phyloP scores from a whole-genome alignment of 2,888 invertebrate genomes.

The Hypomecis punctinalis region DNA sequence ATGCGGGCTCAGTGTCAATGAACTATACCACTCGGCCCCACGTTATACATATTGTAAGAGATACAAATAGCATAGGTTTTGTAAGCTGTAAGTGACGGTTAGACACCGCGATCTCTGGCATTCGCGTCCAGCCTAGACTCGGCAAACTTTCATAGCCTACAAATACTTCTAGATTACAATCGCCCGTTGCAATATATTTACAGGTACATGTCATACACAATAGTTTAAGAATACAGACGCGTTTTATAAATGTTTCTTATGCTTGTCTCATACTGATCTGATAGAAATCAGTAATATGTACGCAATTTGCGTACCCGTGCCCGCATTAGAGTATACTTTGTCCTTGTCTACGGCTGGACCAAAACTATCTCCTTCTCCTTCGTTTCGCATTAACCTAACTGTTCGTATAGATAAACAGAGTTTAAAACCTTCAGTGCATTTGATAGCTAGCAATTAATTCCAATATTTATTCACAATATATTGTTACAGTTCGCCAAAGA shows the following conservation, averaged over 20 bases:
- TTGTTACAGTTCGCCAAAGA: slow-evolving; percentile 81
- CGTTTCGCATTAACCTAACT: slow-evolving; percentile 31
- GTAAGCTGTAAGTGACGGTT: slow-evolving; percentile 43
- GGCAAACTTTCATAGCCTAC: slow-evolving; percentile 30
- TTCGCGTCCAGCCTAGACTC: slow-evolving; percentile 34
- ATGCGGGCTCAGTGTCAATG: slow-evolving; percentile 43
- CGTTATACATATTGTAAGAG: slow-evolving; percentile 39
- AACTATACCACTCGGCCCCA: slow-evolving; percentile 46
- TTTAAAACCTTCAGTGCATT: slow-evolving; percentile 45
- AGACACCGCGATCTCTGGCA: slow-evolving; percentile 29
- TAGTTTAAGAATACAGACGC: slow-evolving; percentile 21
- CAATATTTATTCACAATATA: slow-evolving; percentile 66
- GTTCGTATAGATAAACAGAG: slow-evolving; percentile 42
- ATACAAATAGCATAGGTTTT: slow-evolving; percentile 46
- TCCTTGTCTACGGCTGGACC: slow-evolving; percentile 37
- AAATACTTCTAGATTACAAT: slow-evolving; percentile 36
- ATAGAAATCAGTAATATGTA: neutral
- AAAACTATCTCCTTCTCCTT: slow-evolving; percentile 10
- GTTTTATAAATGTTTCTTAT: slow-evolving; percentile 29
- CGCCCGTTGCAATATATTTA: slow-evolving; percentile 5
- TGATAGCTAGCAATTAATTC: slow-evolving; percentile 51
- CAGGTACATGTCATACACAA: slow-evolving; percentile 15
- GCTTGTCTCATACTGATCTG: slow-evolving; percentile 19
- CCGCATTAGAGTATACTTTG: slow-evolving; percentile 11
- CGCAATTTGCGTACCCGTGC: neutral